A percentile compares a stretch with the other conserved stretches of the same genome.
Evolutionary conservation across 2,888 invertebrate species (phyloP).

Genomic region (Calliphora vomitoria): DNA sequence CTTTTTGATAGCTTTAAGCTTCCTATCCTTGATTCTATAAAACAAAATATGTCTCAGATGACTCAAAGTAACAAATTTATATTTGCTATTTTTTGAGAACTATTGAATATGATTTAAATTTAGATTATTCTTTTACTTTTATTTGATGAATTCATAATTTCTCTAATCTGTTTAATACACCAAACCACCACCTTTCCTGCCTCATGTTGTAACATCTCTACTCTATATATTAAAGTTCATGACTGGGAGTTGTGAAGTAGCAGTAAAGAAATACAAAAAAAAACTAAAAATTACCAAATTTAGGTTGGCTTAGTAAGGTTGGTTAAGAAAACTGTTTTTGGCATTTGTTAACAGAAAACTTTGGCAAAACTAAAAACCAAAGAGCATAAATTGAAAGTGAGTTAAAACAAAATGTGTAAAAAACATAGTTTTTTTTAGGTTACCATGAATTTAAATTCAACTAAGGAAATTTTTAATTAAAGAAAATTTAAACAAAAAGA

Average conservation of each 20-base stretch:
- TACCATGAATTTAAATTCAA: background rate
- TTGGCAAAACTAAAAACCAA: conserved; percentile 40
- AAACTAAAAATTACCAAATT: conserved; percentile 23
- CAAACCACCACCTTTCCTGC: background rate
- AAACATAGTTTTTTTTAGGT: background rate
- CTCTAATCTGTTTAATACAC: background rate
- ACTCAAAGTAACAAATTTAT: too few relatives aligned
- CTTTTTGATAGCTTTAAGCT: too few relatives aligned
- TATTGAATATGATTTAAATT: too few relatives aligned
- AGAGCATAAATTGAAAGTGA: conserved; percentile 27
- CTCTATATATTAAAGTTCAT: conserved; percentile 24
- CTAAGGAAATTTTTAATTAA: conserved; percentile 13
- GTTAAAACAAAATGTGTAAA: background rate
- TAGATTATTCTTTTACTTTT: too few relatives aligned
- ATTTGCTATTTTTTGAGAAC: too few relatives aligned
- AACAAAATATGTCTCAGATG: too few relatives aligned
- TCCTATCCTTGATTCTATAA: too few relatives aligned
- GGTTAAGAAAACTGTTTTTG: conserved; percentile 57
- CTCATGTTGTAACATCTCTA: conserved; percentile 1
- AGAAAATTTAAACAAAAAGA: background rate
- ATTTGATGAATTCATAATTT: background rate
- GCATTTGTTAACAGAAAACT: conserved; percentile 53
- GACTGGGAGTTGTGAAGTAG: conserved; percentile 32
- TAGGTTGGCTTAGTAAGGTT: conserved; percentile 10
- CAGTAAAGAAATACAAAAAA: conserved; percentile 3